Base-by-base conservation (phyloP, 2,888 invertebrate species). In the Apotomis turbidana region DNA sequence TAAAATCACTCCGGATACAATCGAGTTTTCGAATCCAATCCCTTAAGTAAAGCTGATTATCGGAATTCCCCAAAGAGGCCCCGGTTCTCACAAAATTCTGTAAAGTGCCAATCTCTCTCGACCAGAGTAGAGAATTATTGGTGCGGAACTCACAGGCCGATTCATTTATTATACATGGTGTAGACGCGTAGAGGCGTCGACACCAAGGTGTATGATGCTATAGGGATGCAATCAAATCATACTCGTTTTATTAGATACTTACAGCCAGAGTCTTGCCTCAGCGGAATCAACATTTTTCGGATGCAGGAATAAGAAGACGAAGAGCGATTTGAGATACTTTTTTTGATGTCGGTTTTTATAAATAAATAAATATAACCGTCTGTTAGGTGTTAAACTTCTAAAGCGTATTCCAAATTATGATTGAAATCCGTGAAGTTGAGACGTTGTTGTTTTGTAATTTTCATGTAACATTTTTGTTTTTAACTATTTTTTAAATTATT, bases 11-110 rank as follows among this genome's bases (percentile, higher is more conserved):
- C 85, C 81, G 83, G 88, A 87, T 89, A 90, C 89, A 90, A 91
- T 90, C 83, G 89, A 88, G 86, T 90, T 90, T 85, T 88, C 85
- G 87, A 87, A 91, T 89, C 88, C 90, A 91, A 91, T 92, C 90
- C 90, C 90, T 90, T 91, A 92, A 91, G 93, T 90, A 91, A 91
- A 91, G 90, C 89, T 90, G 91, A 91, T 91, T 92, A 91, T 91
- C 84, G 87, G 84, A 87, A 89, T 88, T 86, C 89, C 83, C 85
- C 75, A 81, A 84, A 86, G 87, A 85, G 82, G 82, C 81, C 80
- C 81, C 83, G 80, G 76, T 83, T 84, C 85, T 84, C 85, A 85
- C 87, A 89, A 83, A 87, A 88, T 87, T 88, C 85, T 88, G 80
- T 86, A 88, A 89, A 92, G 89, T 90, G 88, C 88, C 90, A 91